Evolutionary conservation across 2,888 invertebrate species (phyloP).

Genomic region (Eupithecia vulgata): DNA sequence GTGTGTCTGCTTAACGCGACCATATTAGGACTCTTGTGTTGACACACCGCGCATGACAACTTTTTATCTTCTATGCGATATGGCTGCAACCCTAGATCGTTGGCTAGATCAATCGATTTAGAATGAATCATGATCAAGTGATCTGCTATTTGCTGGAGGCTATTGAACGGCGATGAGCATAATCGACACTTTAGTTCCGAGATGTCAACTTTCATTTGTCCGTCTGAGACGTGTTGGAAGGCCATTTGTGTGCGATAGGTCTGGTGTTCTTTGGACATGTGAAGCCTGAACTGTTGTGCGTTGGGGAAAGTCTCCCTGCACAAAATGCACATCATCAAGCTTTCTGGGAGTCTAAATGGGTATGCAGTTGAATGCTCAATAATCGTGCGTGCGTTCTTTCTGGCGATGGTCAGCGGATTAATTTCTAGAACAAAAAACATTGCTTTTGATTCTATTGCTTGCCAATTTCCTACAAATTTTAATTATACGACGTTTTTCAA

Average conservation of each 20-base stretch:
- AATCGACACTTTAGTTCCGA: slow-evolving; percentile 62
- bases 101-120: slow-evolving; percentile 52
- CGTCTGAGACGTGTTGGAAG: slow-evolving; percentile 48
- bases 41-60: slow-evolving; percentile 58
- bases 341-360: slow-evolving; percentile 68
- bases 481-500: background rate
- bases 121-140: slow-evolving; percentile 58
- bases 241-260: slow-evolving; percentile 41
- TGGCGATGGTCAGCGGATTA: slow-evolving; percentile 64
- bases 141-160: slow-evolving; percentile 50
- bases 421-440: slow-evolving; percentile 69
- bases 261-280: slow-evolving; percentile 52
- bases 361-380: slow-evolving; percentile 66
- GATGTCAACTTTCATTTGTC: slow-evolving; percentile 59
- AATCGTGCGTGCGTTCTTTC: slow-evolving; percentile 67
- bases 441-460: background rate
- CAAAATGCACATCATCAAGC: slow-evolving; percentile 66
- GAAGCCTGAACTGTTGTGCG: slow-evolving; percentile 49
- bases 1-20: slow-evolving; percentile 64
- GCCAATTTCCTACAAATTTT: background rate
- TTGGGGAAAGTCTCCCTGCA: slow-evolving; percentile 62
- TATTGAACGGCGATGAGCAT: slow-evolving; percentile 52
- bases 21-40: slow-evolving; percentile 54
- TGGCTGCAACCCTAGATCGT: slow-evolving; percentile 63
- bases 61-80: slow-evolving; percentile 56